Conservation (phyloP, 2,113 vertebrate genomes). For the Salvelinus sp. region DNA sequence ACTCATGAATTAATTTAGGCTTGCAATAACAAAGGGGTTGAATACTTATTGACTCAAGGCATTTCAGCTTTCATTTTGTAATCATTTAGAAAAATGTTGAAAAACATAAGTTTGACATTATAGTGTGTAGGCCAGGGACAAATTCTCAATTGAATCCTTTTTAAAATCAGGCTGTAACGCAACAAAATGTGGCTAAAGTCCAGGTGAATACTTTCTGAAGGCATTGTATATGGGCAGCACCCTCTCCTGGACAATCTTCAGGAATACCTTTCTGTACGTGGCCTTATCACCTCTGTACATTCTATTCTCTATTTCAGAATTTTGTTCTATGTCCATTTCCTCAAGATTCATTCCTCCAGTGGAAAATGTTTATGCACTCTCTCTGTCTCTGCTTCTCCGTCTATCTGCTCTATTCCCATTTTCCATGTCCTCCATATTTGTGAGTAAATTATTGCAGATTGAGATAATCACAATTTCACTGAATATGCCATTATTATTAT, state of each 20-base stretch:
- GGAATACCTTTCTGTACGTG: conserved; percentile 53
- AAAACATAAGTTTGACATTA: no score
- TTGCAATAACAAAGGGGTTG: no score
- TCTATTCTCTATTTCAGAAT: conserved; percentile 17
- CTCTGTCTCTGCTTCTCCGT: conserved; percentile 21
- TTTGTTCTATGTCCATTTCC: conserved; percentile 39
- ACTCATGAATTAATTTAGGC: no score
- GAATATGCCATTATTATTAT: conserved; percentile 68
- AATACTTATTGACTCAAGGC: no score
- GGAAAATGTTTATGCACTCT: conserved; percentile 33
- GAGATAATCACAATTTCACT: conserved; percentile 71
- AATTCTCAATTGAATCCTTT: no score
- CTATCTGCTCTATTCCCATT: conserved; percentile 5
- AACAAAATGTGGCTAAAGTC: no score
- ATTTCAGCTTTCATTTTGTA: no score
- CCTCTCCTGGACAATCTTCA: conserved; percentile 18
- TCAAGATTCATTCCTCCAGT: conserved; percentile 29
- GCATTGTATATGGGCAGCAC: no score
- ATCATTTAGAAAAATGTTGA: no score
- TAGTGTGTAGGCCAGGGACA: no score
- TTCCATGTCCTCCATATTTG: conserved; percentile 28
- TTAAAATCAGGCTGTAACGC: no score
- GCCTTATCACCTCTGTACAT: conserved; percentile 54
- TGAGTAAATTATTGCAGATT: conserved; percentile 67
- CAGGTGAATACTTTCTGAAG: no score